phyloP scores from a whole-genome alignment of 2,113 vertebrate species.

The Catharus bicknelli region DNA sequence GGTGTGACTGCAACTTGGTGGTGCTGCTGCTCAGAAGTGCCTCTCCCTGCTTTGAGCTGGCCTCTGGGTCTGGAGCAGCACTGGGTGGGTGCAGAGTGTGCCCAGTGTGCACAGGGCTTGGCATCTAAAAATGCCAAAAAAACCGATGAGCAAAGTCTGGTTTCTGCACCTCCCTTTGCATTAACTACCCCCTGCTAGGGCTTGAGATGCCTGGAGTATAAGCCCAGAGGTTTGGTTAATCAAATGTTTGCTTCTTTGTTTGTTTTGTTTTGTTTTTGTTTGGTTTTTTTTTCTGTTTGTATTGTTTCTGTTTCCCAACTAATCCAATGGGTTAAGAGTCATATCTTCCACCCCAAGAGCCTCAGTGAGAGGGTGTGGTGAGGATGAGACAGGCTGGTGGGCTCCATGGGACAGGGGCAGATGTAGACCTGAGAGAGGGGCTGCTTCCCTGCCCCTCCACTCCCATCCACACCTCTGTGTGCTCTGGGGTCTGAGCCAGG shows the following conservation, averaged over 20 bases:
- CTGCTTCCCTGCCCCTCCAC: background rate
- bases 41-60: background rate
- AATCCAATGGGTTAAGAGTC: too few relatives aligned
- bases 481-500: background rate
- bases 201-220: background rate
- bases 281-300: accelerated
- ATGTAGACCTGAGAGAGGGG: background rate
- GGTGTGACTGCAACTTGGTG: background rate
- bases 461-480: background rate
- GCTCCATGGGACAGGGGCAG: background rate
- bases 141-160: accelerated
- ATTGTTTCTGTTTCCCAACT: background rate
- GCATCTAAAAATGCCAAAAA: background rate
- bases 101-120: accelerated
- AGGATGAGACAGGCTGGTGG: background rate
- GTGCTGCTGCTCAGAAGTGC: background rate
- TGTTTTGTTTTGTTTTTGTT: too few relatives aligned
- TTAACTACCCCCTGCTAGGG: background rate
- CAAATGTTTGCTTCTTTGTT: accelerated
- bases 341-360: background rate
- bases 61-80: background rate
- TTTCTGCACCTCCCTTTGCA: background rate
- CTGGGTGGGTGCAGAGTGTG: background rate
- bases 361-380: background rate
- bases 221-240: background rate